Evolutionary conservation across 2,888 invertebrate species (phyloP).

Genomic region (Acanthopleura granulata): DNA sequence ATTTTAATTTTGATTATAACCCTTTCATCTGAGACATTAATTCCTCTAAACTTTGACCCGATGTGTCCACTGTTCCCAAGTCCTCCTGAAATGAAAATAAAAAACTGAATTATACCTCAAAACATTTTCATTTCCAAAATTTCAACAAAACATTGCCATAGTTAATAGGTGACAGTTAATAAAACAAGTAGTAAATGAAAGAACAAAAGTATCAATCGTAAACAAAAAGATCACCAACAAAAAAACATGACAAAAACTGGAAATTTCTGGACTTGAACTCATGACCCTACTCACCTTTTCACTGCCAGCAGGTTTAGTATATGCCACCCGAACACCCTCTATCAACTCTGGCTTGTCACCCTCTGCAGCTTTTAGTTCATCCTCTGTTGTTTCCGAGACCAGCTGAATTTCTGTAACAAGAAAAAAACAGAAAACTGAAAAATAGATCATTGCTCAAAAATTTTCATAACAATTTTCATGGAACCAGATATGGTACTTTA

Average conservation of each 20-base stretch:
- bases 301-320: constrained; percentile 75
- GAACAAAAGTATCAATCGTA: too few species aligned
- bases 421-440: not conserved
- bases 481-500: too few species aligned
- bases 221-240: too few species aligned
- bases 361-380: constrained; percentile 67
- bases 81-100: constrained; percentile 38
- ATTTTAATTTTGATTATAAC: not conserved
- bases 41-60: constrained; percentile 82
- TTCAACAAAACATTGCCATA: too few species aligned
- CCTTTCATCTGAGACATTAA: constrained; percentile 91
- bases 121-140: too few species aligned
- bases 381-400: constrained; percentile 79
- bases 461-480: too few species aligned
- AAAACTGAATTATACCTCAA: not conserved
- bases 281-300: not conserved
- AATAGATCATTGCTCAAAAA: too few species aligned
- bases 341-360: constrained; percentile 66
- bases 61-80: constrained; percentile 47
- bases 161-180: too few species aligned
- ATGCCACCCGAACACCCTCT: constrained; percentile 78
- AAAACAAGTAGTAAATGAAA: too few species aligned
- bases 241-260: not conserved
- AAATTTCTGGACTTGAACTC: too few species aligned
- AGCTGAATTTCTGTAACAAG: constrained; percentile 68